A percentile compares a stretch with the other conserved stretches of the same genome.
phyloP scores from a whole-genome alignment of 2,113 vertebrate species.

The Bos indicus region DNA sequence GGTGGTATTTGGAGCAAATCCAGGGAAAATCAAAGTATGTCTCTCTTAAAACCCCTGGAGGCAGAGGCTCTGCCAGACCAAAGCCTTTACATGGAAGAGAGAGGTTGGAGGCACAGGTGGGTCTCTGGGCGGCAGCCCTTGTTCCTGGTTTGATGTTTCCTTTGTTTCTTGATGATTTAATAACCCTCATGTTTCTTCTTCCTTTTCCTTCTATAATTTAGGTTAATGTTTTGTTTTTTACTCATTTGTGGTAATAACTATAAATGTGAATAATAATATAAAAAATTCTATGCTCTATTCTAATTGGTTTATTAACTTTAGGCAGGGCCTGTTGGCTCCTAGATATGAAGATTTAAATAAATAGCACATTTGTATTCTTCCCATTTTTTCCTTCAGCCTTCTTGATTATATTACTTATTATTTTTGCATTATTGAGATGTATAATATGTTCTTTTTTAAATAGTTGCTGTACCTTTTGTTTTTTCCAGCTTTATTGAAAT shows the following conservation, averaged over 20 bases:
- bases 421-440: not conserved
- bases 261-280: not conserved
- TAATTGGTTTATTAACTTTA: not conserved
- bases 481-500: not conserved
- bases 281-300: not conserved
- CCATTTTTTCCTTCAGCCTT: not conserved
- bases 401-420: not conserved
- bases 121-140: not conserved
- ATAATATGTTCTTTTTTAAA: not conserved
- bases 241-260: not conserved
- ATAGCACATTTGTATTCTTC: not conserved
- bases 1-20: not conserved
- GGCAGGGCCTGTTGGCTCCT: not conserved
- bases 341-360: not conserved
- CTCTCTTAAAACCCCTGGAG: not conserved
- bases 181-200: not conserved
- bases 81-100: not conserved
- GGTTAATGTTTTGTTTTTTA: not conserved
- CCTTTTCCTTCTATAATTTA: not conserved
- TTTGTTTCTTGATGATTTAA: not conserved
- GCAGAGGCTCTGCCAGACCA: not conserved
- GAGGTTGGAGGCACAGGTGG: not conserved
- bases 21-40: not conserved
- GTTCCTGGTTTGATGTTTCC: not conserved
- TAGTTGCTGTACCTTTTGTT: not conserved